Percentiles rank a stretch among this genome's conserved stretches.
Conservation (phyloP, 2,888 invertebrate species). For the Acrocyrtus sp. region DNA sequence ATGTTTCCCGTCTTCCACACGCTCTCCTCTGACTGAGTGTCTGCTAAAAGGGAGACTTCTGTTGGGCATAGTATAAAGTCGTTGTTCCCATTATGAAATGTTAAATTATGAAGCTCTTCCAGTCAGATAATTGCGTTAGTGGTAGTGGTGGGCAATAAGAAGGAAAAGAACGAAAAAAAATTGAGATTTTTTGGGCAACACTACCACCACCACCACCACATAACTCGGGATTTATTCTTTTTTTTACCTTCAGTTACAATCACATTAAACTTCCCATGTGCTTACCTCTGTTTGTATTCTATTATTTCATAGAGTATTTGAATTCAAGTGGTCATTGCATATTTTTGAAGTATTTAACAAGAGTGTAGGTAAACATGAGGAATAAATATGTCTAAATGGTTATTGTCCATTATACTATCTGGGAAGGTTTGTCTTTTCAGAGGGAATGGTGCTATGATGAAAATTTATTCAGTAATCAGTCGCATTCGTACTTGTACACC, state of each 20-base stretch:
- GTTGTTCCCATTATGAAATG: neutral
- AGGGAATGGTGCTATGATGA: neutral
- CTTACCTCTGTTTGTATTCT: neutral
- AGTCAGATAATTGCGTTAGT: neutral
- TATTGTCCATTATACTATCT: constrained; percentile 1
- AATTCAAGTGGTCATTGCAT: constrained; percentile 33
- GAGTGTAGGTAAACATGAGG: constrained; percentile 34
- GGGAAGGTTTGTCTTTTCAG: neutral
- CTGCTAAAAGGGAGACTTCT: neutral
- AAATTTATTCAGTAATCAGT: neutral
- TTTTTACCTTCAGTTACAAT: neutral
- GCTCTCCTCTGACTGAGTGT: neutral
- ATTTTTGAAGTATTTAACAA: constrained; percentile 40
- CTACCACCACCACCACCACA: too few species aligned
- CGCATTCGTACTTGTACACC: neutral
- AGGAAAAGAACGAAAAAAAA: neutral
- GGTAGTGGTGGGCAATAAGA: neutral
- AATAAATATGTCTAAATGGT: constrained; percentile 31
- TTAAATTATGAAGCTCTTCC: neutral
- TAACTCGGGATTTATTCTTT: neutral
- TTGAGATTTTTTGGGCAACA: neutral
- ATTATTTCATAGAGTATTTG: neutral
- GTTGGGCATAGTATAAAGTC: too few species aligned
- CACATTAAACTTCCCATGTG: neutral
- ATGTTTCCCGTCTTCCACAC: neutral